Conservation (phyloP, 2,888 invertebrate species). For the Hydroisotoma schaefferi region DNA sequence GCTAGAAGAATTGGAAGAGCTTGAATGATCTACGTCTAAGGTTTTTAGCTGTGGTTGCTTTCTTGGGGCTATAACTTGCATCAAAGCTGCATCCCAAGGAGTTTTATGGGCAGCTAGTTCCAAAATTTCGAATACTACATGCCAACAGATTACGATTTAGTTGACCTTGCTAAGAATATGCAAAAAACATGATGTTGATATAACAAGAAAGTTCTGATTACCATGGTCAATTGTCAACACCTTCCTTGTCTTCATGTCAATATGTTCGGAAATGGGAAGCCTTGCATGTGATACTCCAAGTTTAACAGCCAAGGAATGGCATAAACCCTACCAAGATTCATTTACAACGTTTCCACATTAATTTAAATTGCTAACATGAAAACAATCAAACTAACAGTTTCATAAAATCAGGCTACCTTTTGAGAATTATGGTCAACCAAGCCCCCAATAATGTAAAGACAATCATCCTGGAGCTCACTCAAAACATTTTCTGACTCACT, state of each 20-base stretch:
- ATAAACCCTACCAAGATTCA: conserved; percentile 64
- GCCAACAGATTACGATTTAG: conserved; percentile 18
- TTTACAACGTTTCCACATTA: conserved; percentile 24
- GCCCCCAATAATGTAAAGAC: conserved; percentile 92
- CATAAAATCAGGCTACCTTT: conserved; percentile 60
- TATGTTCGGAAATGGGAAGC: conserved; percentile 81
- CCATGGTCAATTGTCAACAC: conserved; percentile 96
- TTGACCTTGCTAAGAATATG: conserved; percentile 12
- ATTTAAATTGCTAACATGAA: conserved; percentile 5
- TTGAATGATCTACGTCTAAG: too few species aligned
- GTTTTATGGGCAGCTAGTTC: conserved; percentile 70
- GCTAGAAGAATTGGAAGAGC: too few species aligned
- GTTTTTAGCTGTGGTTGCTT: conserved; percentile 61
- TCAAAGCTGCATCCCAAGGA: conserved; percentile 73
- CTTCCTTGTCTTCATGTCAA: conserved; percentile 86
- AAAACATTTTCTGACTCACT: conserved; percentile 91
- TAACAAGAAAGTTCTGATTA: too few species aligned
- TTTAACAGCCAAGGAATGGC: conserved; percentile 73
- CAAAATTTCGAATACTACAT: conserved; percentile 79
- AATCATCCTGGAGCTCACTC: conserved; percentile 66
- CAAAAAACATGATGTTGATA: not conserved
- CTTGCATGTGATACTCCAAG: conserved; percentile 76
- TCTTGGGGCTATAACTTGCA: conserved; percentile 71
- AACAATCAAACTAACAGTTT: conserved; percentile 13
- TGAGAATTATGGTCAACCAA: conserved; percentile 95